These are phyloP conservation scores for Ricordea florida DNA, from an alignment of 92 coral and sea anemone species.

Conservation along the genomic window DNA sequence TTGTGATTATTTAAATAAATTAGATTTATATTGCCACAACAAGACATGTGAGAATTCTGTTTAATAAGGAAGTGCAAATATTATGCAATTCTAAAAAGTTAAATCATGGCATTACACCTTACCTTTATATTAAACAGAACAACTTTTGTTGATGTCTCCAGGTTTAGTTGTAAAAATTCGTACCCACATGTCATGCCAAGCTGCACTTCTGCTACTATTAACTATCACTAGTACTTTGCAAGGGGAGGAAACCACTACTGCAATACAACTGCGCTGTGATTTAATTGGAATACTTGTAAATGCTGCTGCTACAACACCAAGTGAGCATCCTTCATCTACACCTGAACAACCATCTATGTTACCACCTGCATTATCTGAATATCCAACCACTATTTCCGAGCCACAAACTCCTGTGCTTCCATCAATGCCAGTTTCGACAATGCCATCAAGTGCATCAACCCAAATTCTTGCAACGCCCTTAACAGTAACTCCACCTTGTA, in stretches of 20 bases:
- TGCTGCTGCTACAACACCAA: neutral
- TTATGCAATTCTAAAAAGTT: too few relatives aligned
- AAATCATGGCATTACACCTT: too few relatives aligned
- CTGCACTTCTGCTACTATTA: neutral
- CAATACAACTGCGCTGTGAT: neutral
- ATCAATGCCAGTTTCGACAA: neutral
- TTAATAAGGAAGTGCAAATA: too few relatives aligned
- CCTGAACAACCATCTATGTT: neutral
- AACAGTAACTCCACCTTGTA: neutral
- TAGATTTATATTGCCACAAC: too few relatives aligned
- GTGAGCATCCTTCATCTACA: neutral
- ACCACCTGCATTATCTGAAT: neutral
- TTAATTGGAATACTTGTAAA: neutral
- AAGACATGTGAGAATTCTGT: too few relatives aligned
- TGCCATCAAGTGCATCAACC: neutral
- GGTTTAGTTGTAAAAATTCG: too few relatives aligned
- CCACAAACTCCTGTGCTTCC: neutral
- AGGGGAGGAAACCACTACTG: neutral
- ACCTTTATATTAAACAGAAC: too few relatives aligned
- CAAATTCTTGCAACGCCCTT: too few relatives aligned
- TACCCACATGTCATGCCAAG: conserved; percentile 12
- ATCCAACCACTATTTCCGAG: neutral
- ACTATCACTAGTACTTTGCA: neutral
- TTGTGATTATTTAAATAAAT: too few relatives aligned
- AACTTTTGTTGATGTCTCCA: too few relatives aligned